Conservation (phyloP, 2,113 vertebrate genomes). For the Pygoscelis adeliae region DNA sequence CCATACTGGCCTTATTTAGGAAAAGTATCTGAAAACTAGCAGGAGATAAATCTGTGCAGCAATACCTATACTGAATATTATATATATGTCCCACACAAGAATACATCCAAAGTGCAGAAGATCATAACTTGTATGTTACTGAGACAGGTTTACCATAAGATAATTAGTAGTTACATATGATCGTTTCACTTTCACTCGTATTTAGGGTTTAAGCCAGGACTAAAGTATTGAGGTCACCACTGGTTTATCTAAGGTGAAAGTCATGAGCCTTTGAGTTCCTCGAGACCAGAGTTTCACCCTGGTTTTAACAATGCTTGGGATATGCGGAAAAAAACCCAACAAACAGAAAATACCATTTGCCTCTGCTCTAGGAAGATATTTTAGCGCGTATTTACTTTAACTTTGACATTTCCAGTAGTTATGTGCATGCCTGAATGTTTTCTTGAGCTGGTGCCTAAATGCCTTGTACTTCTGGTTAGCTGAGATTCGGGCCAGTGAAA, state of each 20-base stretch:
- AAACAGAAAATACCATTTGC: neutral
- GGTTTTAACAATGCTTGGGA: neutral
- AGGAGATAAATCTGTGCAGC: neutral
- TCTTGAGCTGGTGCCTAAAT: neutral
- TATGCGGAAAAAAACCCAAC: neutral
- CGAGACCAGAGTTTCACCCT: neutral
- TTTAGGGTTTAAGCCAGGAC: neutral
- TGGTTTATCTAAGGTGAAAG: neutral
- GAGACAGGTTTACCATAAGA: neutral
- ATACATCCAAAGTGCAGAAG: neutral
- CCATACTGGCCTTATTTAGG: neutral
- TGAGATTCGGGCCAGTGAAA: neutral
- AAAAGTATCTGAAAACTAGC: neutral
- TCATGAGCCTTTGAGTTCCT: neutral
- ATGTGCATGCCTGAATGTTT: neutral
- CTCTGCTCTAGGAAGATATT: neutral
- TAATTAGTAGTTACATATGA: neutral
- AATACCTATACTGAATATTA: neutral
- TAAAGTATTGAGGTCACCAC: neutral
- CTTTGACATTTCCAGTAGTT: neutral
- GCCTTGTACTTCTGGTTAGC: neutral
- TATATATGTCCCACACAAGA: accelerated
- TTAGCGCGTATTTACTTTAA: neutral
- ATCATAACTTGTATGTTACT: neutral
- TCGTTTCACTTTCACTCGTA: neutral